Evolutionary conservation across 2,113 vertebrate species (phyloP).

Genomic region (Gopherus evgoodei): DNA sequence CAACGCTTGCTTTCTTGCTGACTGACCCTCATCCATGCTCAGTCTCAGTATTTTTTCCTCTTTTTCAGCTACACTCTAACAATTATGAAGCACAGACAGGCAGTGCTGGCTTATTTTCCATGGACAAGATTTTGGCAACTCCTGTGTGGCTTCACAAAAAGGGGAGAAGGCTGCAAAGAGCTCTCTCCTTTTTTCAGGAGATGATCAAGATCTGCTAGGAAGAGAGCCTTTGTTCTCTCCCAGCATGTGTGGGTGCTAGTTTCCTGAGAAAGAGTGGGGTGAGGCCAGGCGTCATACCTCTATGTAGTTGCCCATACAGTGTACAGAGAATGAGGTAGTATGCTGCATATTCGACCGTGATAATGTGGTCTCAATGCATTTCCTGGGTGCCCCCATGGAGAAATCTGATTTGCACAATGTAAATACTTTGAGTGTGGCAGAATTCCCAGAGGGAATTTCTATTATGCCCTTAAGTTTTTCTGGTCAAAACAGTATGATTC

Average conservation of each 20-base stretch:
- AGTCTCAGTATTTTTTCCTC: background rate
- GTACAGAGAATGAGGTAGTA: background rate
- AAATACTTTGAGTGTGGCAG: fast-evolving
- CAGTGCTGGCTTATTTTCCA: background rate
- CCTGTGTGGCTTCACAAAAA: too few relatives aligned
- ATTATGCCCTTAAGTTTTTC: background rate
- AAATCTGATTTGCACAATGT: background rate
- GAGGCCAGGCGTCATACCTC: fast-evolving
- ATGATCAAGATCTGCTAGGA: background rate
- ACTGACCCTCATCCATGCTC: background rate
- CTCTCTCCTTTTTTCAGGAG: background rate
- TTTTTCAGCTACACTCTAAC: background rate
- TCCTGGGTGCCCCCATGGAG: background rate
- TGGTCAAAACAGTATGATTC: background rate
- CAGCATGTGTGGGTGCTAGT: background rate
- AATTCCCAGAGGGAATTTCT: background rate
- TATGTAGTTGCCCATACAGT: fast-evolving
- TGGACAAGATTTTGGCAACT: too few relatives aligned
- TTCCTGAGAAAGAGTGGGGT: background rate
- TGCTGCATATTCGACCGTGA: background rate
- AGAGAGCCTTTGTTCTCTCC: background rate
- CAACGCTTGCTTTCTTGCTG: background rate
- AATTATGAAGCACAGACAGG: background rate
- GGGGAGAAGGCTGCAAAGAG: too few relatives aligned
- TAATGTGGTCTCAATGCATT: background rate